Percentiles rank a stretch among this genome's conserved stretches.
phyloP scores from a whole-genome alignment of 2,888 invertebrate genomes.

The Andrena marginata region DNA sequence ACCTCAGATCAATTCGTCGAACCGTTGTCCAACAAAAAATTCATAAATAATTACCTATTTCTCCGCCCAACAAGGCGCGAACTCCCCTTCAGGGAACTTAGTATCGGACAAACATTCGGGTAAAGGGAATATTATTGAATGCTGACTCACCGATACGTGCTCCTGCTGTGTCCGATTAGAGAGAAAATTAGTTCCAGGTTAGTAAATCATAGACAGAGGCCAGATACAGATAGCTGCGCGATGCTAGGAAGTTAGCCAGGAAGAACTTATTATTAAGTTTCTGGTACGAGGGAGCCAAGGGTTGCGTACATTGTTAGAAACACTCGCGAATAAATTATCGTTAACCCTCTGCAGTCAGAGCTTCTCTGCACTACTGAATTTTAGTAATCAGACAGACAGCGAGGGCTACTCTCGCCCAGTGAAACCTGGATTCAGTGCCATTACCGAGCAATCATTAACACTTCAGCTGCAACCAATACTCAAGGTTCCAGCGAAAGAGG shows the following conservation, averaged over 20 bases:
- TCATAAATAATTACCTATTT: too few relatives aligned
- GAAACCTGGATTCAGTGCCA: background rate
- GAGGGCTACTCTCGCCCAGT: too few relatives aligned
- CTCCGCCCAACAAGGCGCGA: too few relatives aligned
- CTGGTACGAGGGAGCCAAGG: background rate
- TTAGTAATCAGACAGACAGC: too few relatives aligned
- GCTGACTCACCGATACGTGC: conserved; percentile 85
- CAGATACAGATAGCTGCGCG: conserved; percentile 62
- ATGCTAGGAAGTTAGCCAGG: conserved; percentile 51
- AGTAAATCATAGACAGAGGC: conserved; percentile 74
- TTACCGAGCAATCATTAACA: background rate
- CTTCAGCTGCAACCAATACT: too few relatives aligned
- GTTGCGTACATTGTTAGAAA: background rate
- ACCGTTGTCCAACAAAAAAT: too few relatives aligned
- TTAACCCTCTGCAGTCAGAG: background rate
- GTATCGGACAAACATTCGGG: background rate
- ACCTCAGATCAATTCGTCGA: too few relatives aligned
- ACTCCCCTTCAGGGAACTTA: too few relatives aligned
- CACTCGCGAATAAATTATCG: background rate
- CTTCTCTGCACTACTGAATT: too few relatives aligned
- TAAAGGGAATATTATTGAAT: conserved; percentile 27
- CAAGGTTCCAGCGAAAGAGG: background rate
- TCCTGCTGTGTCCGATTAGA: conserved; percentile 83
- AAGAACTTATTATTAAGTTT: conserved; percentile 36
- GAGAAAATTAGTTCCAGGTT: conserved; percentile 81